Evolutionary conservation across 2,797 vertebrate species (phyloP).

Genomic region (Gadopsis bispinosus): DNA sequence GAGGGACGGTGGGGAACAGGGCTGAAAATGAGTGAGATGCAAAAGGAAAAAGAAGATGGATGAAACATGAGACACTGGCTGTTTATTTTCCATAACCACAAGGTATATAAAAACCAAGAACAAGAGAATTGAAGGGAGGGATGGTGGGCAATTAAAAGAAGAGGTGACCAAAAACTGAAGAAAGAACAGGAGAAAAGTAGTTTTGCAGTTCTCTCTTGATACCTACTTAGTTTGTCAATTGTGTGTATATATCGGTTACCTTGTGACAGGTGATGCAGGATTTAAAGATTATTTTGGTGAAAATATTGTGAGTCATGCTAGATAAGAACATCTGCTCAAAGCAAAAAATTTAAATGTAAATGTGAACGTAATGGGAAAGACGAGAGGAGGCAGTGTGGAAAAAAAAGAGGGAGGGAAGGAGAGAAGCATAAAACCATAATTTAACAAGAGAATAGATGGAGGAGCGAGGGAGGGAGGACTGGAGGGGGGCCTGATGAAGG

Average conservation of each 20-base stretch:
- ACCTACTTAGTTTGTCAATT: background rate
- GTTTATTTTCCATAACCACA: slow-evolving; percentile 1
- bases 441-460: slow-evolving; percentile 69
- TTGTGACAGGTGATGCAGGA: slow-evolving; percentile 27
- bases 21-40: background rate
- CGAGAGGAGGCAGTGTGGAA: slow-evolving; percentile 41
- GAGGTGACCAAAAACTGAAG: background rate
- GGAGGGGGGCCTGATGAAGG: slow-evolving; percentile 79
- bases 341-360: slow-evolving; percentile 62
- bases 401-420: slow-evolving; percentile 7
- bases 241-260: background rate
- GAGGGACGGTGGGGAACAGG: background rate
- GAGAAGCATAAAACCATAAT: slow-evolving; percentile 61
- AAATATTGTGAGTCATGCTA: slow-evolving; percentile 30
- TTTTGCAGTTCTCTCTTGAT: background rate
- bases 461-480: slow-evolving; percentile 54
- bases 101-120: slow-evolving; percentile 1
- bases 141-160: background rate
- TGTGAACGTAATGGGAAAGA: slow-evolving; percentile 55
- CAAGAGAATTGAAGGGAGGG: background rate
- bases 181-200: background rate
- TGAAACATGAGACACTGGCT: background rate
- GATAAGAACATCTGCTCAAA: slow-evolving; percentile 58
- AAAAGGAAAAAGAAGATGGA: background rate
- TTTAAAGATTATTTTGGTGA: slow-evolving; percentile 27